A percentile compares a stretch with the other conserved stretches of the same genome.
Conservation (phyloP, 2,113 vertebrate species). For the Coptodon bakossiorum region DNA sequence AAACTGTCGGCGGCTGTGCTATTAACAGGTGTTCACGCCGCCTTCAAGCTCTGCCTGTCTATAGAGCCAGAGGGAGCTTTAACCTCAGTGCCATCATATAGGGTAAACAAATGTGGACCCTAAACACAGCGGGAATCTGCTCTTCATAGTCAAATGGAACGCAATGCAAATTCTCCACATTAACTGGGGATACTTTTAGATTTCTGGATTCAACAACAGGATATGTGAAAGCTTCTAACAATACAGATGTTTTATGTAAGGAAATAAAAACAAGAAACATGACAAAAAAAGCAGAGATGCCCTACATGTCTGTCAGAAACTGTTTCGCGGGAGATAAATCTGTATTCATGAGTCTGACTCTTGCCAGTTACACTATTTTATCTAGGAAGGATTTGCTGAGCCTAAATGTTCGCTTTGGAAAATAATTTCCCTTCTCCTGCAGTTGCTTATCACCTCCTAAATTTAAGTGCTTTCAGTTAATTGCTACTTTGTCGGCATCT, state of each 20-base stretch:
- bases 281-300: not conserved
- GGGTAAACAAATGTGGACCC: constrained; percentile 46
- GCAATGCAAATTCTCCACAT: not conserved
- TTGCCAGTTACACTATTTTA: not conserved
- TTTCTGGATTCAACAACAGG: not conserved
- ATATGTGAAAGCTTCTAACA: not conserved
- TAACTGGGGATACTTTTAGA: not conserved
- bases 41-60: constrained; percentile 16
- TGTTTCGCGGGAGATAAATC: not conserved
- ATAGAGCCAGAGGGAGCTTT: constrained; percentile 34
- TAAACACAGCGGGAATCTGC: not conserved
- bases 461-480: not conserved
- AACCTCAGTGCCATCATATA: constrained; percentile 21
- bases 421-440: not conserved
- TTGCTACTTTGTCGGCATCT: not conserved
- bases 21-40: constrained; percentile 41
- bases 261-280: not conserved
- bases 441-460: not conserved
- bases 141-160: not conserved
- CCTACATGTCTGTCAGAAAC: not conserved
- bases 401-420: not conserved
- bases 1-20: not conserved
- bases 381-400: not conserved
- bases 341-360: not conserved
- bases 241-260: not conserved